Evolutionary conservation across 2,113 vertebrate genomes (phyloP).

Genomic region (Chroicocephalus ridibundus): DNA sequence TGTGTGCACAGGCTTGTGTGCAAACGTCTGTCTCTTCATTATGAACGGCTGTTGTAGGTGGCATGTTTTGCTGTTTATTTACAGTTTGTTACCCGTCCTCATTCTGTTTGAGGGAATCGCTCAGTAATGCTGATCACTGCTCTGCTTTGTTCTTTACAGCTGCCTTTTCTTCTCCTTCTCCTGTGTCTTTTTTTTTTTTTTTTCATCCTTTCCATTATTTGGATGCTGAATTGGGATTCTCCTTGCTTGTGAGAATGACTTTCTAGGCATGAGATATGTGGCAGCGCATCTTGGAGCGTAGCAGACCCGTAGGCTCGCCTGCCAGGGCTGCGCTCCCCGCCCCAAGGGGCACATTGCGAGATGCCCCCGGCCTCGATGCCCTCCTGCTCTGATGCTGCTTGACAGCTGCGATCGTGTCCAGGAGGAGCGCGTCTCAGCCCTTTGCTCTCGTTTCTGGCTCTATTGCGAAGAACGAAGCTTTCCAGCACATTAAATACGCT

Average conservation of each 20-base stretch:
- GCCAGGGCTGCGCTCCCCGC: fast-evolving
- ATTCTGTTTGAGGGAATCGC: background rate
- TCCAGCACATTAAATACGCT: background rate
- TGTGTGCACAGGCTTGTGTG: background rate
- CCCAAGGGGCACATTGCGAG: background rate
- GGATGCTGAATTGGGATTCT: background rate
- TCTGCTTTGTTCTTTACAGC: background rate
- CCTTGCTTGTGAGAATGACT: background rate
- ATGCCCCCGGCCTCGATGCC: background rate
- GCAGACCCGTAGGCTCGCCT: background rate
- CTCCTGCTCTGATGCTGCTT: constrained; percentile 14
- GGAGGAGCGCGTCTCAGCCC: background rate
- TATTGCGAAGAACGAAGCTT: background rate
- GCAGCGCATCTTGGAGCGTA: fast-evolving
- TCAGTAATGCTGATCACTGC: background rate
- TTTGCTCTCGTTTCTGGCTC: background rate
- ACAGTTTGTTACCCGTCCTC: background rate
- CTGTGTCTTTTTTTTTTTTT: background rate
- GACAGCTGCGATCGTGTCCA: background rate
- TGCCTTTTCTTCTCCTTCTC: background rate
- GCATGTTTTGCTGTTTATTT: background rate
- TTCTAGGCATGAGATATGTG: background rate
- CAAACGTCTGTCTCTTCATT: fast-evolving
- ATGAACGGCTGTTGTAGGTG: fast-evolving
- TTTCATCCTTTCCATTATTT: background rate